A percentile compares a stretch with the other conserved stretches of the same genome.
Conservation (phyloP, 2,888 invertebrate genomes). For the Conops quadrifasciatus region DNA sequence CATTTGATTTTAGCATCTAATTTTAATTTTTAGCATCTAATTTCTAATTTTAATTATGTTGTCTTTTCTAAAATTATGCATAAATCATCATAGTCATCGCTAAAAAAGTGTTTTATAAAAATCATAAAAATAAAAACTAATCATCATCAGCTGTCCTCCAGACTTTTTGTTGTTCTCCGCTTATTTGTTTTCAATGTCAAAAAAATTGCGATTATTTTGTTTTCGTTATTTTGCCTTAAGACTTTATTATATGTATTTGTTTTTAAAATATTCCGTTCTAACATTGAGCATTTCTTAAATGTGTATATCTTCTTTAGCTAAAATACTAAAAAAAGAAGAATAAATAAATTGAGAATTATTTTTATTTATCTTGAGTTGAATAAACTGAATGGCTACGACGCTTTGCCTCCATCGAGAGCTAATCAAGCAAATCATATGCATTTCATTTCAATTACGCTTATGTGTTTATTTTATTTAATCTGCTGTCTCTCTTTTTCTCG, state of each 20-base stretch:
- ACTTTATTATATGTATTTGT: neutral
- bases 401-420: neutral
- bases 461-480: neutral
- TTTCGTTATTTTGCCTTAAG: neutral
- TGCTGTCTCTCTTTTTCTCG: no score
- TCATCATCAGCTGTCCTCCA: no score
- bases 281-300: neutral
- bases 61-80: no score
- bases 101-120: constrained; percentile 3
- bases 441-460: neutral
- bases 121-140: constrained; percentile 15
- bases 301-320: no score
- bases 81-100: no score
- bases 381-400: neutral
- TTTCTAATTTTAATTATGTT: no score
- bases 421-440: neutral
- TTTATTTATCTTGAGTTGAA: constrained; percentile 9
- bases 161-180: constrained; percentile 28
- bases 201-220: constrained; percentile 2
- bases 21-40: no score
- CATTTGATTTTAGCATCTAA: no score
- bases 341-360: neutral
- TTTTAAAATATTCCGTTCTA: constrained; percentile 5
- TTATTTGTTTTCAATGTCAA: constrained; percentile 38
- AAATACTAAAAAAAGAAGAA: no score